Percentiles rank a stretch among this genome's conserved stretches.
These are phyloP conservation scores for Ophiothrix spiculata DNA, from an alignment of 35 echinoderm and acorn worm genomes.

Conservation along the genomic window DNA sequence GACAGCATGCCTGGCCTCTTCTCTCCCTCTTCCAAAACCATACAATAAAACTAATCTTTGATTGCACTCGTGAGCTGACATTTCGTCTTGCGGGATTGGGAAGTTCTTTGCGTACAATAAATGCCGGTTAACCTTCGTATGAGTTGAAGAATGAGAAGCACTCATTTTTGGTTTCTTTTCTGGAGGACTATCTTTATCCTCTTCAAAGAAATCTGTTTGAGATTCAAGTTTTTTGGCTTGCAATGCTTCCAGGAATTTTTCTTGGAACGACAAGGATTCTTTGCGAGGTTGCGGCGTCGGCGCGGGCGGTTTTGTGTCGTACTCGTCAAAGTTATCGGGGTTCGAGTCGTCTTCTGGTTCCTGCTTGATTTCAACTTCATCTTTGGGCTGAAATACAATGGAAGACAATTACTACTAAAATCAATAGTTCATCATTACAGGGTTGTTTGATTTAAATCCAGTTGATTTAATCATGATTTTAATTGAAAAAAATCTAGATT, in stretches of 20 bases:
- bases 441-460: too few relatives aligned
- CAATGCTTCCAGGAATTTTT: slow-evolving; percentile 84
- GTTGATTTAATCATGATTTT: too few relatives aligned
- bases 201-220: slow-evolving; percentile 68
- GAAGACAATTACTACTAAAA: too few relatives aligned
- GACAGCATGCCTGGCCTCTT: slow-evolving; percentile 61
- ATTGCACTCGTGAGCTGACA: slow-evolving; percentile 83
- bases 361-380: slow-evolving; percentile 51
- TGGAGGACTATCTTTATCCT: slow-evolving; percentile 64
- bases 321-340: slow-evolving; percentile 54
- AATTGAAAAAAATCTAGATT: too few relatives aligned
- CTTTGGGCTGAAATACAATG: slow-evolving; percentile 25
- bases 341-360: slow-evolving; percentile 73
- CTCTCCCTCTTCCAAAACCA: slow-evolving; percentile 76
- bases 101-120: slow-evolving; percentile 88
- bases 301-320: slow-evolving; percentile 61
- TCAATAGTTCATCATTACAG: too few relatives aligned
- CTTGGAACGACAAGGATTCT: slow-evolving; percentile 83
- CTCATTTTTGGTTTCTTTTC: slow-evolving; percentile 45
- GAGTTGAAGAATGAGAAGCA: slow-evolving; percentile 46
- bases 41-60: slow-evolving; percentile 84
- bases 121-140: slow-evolving; percentile 69
- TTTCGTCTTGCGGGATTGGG: slow-evolving; percentile 83
- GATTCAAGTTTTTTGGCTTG: slow-evolving; percentile 70
- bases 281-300: slow-evolving; percentile 56